phyloP scores from a whole-genome alignment of 35 echinoderm and acorn worm genomes.

The Lytechinus pictus region DNA sequence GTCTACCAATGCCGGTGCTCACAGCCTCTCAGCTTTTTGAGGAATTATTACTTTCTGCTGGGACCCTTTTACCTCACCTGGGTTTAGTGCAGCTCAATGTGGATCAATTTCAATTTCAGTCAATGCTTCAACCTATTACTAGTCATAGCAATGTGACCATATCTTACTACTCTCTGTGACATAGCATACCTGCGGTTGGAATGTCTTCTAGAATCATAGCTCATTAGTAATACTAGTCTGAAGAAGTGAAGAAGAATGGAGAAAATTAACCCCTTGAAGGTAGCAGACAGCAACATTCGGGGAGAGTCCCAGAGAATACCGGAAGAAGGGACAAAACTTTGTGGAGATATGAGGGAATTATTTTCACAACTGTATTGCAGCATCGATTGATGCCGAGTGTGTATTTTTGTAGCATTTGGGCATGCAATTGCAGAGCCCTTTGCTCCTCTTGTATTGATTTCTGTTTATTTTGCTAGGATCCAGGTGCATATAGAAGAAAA shows the following conservation, averaged over 20 bases:
- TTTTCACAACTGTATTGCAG: slow-evolving; percentile 54
- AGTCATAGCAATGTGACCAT: neutral
- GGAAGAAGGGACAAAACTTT: neutral
- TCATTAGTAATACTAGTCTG: neutral
- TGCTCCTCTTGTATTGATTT: slow-evolving; percentile 31
- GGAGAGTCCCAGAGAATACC: slow-evolving; percentile 7
- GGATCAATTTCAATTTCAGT: neutral
- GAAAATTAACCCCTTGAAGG: neutral
- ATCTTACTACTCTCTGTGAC: neutral
- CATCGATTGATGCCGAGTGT: slow-evolving; percentile 52
- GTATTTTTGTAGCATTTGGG: slow-evolving; percentile 56
- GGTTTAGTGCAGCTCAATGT: too few relatives aligned
- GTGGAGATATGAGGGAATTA: slow-evolving; percentile 36
- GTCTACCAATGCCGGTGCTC: too few relatives aligned
- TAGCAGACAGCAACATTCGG: neutral
- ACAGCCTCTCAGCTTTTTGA: too few relatives aligned
- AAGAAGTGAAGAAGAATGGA: neutral
- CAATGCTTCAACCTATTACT: neutral
- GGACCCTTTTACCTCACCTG: too few relatives aligned
- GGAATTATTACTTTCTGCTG: too few relatives aligned
- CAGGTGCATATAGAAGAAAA: slow-evolving; percentile 27
- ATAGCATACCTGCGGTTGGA: neutral
- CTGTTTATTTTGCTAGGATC: slow-evolving; percentile 44
- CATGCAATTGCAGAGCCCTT: slow-evolving; percentile 13
- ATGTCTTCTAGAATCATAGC: neutral